Base-by-base conservation (phyloP, 2,797 vertebrate genomes). In the Okamejei kenojei region DNA sequence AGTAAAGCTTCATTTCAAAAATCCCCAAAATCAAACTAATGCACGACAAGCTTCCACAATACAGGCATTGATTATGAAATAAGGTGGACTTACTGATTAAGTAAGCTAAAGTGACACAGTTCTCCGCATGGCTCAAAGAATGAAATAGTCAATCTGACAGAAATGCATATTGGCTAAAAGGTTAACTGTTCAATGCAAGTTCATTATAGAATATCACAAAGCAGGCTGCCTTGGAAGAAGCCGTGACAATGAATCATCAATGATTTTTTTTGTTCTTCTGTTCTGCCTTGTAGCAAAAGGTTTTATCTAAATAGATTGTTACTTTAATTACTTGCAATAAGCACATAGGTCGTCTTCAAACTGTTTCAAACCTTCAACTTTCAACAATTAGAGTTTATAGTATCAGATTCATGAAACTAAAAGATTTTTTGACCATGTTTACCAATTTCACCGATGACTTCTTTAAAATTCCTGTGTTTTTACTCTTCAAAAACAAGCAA, bases 131-230 rank as follows among this genome's bases (percentile, higher is more conserved):
- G 81, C 26, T 61, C 54, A 61, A 61, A 61, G 80, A 84, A 84
- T 5, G 4, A 84, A 84, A 26, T 84, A 84, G 54, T 29, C 54
- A 61, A 29, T 32, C 77, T 78, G 35, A 78, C 10, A 78, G 77
- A 78, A 11, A 35, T 35, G 45, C 81, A n/a, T 61, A 82, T 84
- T 61, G 81, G 81, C 84, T 65, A 68, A 88, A 68, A 88, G 63
- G 84, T 35, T 63, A 35, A 65, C 32, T 35, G 32, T 35, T 88
- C 84, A 88, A 68, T 68, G 35, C 32, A 19, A 19, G 17, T 88
- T 32, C 63, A 35, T 88, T 88, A 84, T 61, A 84, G 81, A 82
- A 82, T 61, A 88, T 32, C 84, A 88, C 84, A 68, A 88, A 65
- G 58, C 58, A 65, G 61, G 13, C 61, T 65, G 61, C 63, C 63